phyloP scores from a whole-genome alignment of 1,140 invertebrate genomes.

The Scaptomyza montana region DNA sequence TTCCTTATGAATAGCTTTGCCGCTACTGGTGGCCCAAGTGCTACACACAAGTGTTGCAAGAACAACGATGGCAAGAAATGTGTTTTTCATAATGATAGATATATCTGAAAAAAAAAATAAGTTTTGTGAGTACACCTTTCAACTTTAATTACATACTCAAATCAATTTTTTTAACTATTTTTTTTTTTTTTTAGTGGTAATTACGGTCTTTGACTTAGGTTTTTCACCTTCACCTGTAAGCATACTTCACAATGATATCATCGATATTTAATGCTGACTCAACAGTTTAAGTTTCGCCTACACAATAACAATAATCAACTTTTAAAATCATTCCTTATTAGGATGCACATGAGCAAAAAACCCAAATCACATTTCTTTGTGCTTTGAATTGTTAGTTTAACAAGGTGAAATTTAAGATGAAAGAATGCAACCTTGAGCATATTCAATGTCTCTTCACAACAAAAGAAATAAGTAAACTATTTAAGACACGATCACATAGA shows the following conservation, averaged over 20 bases:
- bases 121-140: no score
- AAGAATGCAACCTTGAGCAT: slow-evolving; percentile 28
- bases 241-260: slow-evolving; percentile 29
- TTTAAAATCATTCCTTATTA: slow-evolving; percentile 20
- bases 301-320: slow-evolving; percentile 17
- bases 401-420: slow-evolving; percentile 24
- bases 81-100: slow-evolving; percentile 23
- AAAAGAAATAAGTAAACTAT: not conserved
- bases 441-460: slow-evolving; percentile 10
- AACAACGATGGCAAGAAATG: slow-evolving; percentile 7
- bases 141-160: not conserved
- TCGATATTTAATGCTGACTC: slow-evolving; percentile 23
- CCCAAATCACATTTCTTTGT: not conserved
- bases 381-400: not conserved
- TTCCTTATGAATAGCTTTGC: slow-evolving; percentile 78
- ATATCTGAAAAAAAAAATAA: not conserved
- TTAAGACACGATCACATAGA: not conserved
- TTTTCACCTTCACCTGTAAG: slow-evolving; percentile 5
- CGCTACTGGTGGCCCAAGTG: slow-evolving; percentile 38
- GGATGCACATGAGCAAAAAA: slow-evolving; percentile 6
- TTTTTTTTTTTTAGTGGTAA: not conserved
- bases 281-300: slow-evolving; percentile 15
- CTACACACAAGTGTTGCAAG: slow-evolving; percentile 31
- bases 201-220: not conserved
- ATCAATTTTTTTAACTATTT: not conserved